Percentiles rank a stretch among this genome's conserved stretches.
phyloP scores from a whole-genome alignment of 1,140 invertebrate genomes.

The Calycopis cecrops region DNA sequence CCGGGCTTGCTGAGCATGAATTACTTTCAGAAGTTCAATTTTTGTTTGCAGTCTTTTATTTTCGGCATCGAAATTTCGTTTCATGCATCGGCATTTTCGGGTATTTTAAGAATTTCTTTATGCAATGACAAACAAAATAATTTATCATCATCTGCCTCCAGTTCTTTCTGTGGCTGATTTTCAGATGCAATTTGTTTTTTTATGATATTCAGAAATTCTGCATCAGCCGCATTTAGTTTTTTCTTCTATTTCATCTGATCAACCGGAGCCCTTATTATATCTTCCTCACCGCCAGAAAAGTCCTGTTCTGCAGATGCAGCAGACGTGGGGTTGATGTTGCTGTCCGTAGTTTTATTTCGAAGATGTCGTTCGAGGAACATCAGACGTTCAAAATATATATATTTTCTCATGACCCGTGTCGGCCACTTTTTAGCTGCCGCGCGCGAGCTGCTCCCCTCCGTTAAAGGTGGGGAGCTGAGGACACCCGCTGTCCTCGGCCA shows the following conservation, averaged over 20 bases:
- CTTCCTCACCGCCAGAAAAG: slow-evolving; percentile 10
- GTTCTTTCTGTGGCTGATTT: not conserved
- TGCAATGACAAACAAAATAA: slow-evolving; percentile 17
- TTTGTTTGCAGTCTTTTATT: too few species aligned
- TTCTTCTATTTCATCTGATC: slow-evolving; percentile 13
- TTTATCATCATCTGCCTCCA: slow-evolving; percentile 14
- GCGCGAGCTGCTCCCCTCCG: too few species aligned
- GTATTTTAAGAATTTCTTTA: slow-evolving; percentile 16
- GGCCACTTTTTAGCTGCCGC: too few species aligned
- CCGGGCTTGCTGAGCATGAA: slow-evolving; percentile 7
- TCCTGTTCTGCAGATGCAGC: not conserved
- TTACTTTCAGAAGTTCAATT: slow-evolving; percentile 16
- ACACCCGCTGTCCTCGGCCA: too few species aligned
- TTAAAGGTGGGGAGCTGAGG: too few species aligned
- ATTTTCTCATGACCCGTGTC: too few species aligned
- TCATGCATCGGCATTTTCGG: not conserved
- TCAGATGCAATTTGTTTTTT: slow-evolving; percentile 11
- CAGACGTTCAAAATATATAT: slow-evolving; percentile 16
- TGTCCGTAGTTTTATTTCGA: slow-evolving; percentile 12
- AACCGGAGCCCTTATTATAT: slow-evolving; percentile 12
- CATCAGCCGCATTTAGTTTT: slow-evolving; percentile 14
- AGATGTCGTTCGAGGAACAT: slow-evolving; percentile 9
- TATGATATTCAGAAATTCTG: slow-evolving; percentile 13
- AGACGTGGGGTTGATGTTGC: slow-evolving; percentile 1
- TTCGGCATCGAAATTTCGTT: too few species aligned